Evolutionary conservation across 2,888 invertebrate species (phyloP).

Genomic region (Apodemia hepburni): DNA sequence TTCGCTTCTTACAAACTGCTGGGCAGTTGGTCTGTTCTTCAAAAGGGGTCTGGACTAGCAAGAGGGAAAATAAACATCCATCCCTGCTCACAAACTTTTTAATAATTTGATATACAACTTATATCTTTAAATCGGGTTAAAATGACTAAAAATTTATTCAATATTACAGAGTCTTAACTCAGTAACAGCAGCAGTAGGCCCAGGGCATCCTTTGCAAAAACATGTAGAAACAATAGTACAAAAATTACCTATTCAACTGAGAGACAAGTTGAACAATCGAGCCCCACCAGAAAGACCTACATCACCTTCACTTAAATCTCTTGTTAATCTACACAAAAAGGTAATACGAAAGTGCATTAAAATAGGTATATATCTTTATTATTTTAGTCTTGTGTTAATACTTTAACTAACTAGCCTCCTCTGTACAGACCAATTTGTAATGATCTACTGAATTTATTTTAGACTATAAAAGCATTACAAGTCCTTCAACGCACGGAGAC

Average conservation of each 20-base stretch:
- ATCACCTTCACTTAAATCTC: conserved; percentile 88
- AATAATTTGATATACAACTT: not conserved
- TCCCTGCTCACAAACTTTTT: too few species aligned
- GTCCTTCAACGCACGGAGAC: conserved; percentile 96
- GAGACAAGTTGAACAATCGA: conserved; percentile 85
- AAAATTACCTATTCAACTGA: conserved; percentile 90
- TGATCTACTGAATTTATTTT: conserved; percentile 20
- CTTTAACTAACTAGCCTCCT: conserved; percentile 4
- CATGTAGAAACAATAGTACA: conserved; percentile 94
- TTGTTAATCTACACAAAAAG: conserved; percentile 95
- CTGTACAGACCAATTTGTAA: not conserved
- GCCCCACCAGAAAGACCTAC: conserved; percentile 78
- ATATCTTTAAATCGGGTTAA: not conserved
- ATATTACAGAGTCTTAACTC: conserved; percentile 88
- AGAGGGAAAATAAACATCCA: too few species aligned
- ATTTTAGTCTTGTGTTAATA: too few species aligned
- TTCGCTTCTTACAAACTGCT: too few species aligned
- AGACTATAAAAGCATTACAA: conserved; percentile 94
- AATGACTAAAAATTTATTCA: not conserved
- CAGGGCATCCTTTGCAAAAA: conserved; percentile 86
- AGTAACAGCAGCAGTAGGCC: conserved; percentile 87
- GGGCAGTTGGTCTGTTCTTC: too few species aligned
- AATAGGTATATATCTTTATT: too few species aligned
- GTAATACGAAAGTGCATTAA: conserved; percentile 41
- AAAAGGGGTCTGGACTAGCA: too few species aligned